phyloP scores from a whole-genome alignment of 2,113 vertebrate species.

The Thermophis baileyi region DNA sequence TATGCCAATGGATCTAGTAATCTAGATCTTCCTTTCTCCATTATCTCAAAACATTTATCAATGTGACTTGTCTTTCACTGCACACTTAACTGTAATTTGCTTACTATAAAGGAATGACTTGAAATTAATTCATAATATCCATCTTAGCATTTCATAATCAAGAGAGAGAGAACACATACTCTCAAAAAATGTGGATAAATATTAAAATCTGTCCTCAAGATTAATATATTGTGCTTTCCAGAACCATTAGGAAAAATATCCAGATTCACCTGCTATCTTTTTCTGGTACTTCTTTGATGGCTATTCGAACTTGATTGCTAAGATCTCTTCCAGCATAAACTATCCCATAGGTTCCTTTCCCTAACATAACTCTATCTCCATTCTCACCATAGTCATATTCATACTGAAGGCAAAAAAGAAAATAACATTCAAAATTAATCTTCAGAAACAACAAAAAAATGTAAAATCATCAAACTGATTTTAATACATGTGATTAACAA shows the following conservation, averaged over 20 bases:
- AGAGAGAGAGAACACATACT: background rate
- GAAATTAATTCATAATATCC: background rate
- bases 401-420: constrained; percentile 67
- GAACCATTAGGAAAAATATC: background rate
- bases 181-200: background rate
- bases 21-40: background rate
- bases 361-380: constrained; percentile 72
- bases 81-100: background rate
- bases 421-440: constrained; percentile 14
- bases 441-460: background rate
- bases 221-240: background rate
- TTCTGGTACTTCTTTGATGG: constrained; percentile 83
- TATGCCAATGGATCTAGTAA: background rate
- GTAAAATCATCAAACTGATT: background rate
- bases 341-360: constrained; percentile 75
- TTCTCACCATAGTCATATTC: constrained; percentile 77
- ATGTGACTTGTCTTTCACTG: background rate
- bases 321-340: constrained; percentile 80
- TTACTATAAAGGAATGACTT: background rate
- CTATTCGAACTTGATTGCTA: constrained; percentile 79
- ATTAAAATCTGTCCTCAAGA: background rate
- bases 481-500: background rate
- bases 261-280: constrained; percentile 73
- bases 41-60: background rate
- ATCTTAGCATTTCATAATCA: background rate